Base-by-base conservation (phyloP, 92 coral and sea anemone species). In the Epizoanthus illoricatus region DNA sequence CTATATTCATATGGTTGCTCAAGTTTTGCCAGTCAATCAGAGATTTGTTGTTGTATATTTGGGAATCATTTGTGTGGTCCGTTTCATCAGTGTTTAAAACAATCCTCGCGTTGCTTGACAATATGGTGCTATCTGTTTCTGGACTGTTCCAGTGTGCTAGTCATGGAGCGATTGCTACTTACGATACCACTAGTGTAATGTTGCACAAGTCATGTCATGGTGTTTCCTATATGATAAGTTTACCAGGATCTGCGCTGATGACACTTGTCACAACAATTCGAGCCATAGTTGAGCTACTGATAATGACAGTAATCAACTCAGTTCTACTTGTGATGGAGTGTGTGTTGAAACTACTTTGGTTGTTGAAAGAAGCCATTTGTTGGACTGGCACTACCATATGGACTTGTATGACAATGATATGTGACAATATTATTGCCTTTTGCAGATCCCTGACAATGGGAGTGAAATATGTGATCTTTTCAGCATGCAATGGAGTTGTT, bases 211-310 rank as follows among this genome's bases (percentile, higher is more conserved):
- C 97, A 4, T 88, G 85, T 63, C 28, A 57, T 28, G 84, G 91
- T 11, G 89, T 88, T 71, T 88, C 86, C 10, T 84, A 87, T 52
- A 71, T 88, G 66, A 69, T 86, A 41, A 54, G 65, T 21, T 70
- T 86, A 18, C 93, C 93, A 39, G 82, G 79, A 5, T 84, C 94
- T 54, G 88, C 94, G 5, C 64, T 88, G 7, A 82, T 87, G 85
- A 86, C 86, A 12, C 6, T 89, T 15, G 67, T 73, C 47, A 83
- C 80, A 13, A 79, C 81, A 13, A 33, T 87, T 24, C 67, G 86
- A 41, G 97, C 94, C 17, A 90, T 93, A 7, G 52, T 89, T 39
- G 92, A 93, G 73, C 90, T 92, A 43, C 73, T 89, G 42, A 36
- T 88, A 15, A 78, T 78, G 55, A 83, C 94, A 41, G 68, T 87